A percentile compares a stretch with the other conserved stretches of the same genome.
These are phyloP conservation scores for Orthosia gracilis DNA, from an alignment of 2,888 invertebrate genomes.

Conservation along the genomic window DNA sequence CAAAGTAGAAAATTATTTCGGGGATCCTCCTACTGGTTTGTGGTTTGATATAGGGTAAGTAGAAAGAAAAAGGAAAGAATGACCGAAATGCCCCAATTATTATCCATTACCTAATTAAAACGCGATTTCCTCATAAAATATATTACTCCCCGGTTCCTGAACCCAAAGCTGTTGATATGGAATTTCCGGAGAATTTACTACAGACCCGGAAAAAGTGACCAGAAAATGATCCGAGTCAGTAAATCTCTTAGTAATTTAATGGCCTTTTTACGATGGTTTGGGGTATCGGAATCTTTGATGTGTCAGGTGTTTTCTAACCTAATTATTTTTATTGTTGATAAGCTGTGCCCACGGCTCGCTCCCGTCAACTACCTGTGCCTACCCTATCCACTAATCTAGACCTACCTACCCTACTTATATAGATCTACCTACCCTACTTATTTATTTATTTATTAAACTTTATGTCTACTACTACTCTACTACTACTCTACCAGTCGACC, in stretches of 20 bases:
- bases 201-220: constrained; percentile 19
- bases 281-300: constrained; percentile 6
- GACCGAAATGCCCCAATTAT: background rate
- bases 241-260: constrained; percentile 36
- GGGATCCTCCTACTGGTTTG: background rate
- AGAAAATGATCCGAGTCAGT: constrained; percentile 27
- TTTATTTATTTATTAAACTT: too few species aligned
- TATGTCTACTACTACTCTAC: too few species aligned
- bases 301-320: constrained; percentile 9
- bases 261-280: constrained; percentile 17
- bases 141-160: constrained; percentile 4
- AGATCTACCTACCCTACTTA: too few species aligned
- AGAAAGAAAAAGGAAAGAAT: background rate
- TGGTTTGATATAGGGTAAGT: background rate
- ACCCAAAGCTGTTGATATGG: constrained; percentile 6
- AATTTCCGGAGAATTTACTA: constrained; percentile 24
- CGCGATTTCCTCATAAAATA: constrained; percentile 15
- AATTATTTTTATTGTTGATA: too few species aligned
- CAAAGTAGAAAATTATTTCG: background rate
- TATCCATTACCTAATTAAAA: constrained; percentile 16
- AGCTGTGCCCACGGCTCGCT: too few species aligned
- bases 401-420: too few species aligned
- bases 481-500: too few species aligned
- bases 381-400: too few species aligned
- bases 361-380: too few species aligned